Conservation (phyloP, 2,888 invertebrate genomes). For the Megastigmus dorsalis region DNA sequence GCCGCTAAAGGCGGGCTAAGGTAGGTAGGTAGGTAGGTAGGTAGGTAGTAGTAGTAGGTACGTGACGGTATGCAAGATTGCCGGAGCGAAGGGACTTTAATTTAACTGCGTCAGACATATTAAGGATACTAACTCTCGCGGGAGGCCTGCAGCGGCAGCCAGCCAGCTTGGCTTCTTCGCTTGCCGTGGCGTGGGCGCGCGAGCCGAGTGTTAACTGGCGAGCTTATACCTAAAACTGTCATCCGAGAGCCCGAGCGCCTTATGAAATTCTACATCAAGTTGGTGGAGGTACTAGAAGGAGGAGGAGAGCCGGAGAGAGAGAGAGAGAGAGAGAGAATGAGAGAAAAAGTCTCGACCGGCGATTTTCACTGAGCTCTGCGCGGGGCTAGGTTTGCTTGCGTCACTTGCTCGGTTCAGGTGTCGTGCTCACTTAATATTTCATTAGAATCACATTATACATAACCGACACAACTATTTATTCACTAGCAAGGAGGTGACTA, state of each 20-base stretch:
- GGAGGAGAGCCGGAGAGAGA: neutral
- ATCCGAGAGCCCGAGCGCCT: slow-evolving; percentile 46
- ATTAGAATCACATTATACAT: too few relatives aligned
- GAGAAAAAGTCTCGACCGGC: too few relatives aligned
- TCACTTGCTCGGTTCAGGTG: too few relatives aligned
- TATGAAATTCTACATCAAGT: slow-evolving; percentile 58
- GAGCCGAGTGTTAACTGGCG: slow-evolving; percentile 59
- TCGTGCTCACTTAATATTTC: too few relatives aligned
- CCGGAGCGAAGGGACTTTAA: slow-evolving; percentile 62
- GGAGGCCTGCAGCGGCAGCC: too few relatives aligned
- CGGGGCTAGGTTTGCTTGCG: too few relatives aligned
- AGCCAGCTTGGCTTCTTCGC: too few relatives aligned
- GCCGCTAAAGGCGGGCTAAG: neutral
- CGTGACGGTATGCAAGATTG: slow-evolving; percentile 63
- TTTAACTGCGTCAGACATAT: slow-evolving; percentile 66
- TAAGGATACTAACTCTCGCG: slow-evolving; percentile 65
- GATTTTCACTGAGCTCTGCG: too few relatives aligned
- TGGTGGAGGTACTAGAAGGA: neutral
- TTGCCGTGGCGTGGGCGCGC: slow-evolving; percentile 31
- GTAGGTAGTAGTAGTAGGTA: too few relatives aligned
- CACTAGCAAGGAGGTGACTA: too few relatives aligned
- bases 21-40: too few relatives aligned
- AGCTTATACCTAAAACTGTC: slow-evolving; percentile 58
- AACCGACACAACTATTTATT: too few relatives aligned
- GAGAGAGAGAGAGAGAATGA: neutral